A percentile compares a stretch with the other conserved stretches of the same genome.
Conservation (phyloP, 2,888 invertebrate genomes). For the Pammene aurita region DNA sequence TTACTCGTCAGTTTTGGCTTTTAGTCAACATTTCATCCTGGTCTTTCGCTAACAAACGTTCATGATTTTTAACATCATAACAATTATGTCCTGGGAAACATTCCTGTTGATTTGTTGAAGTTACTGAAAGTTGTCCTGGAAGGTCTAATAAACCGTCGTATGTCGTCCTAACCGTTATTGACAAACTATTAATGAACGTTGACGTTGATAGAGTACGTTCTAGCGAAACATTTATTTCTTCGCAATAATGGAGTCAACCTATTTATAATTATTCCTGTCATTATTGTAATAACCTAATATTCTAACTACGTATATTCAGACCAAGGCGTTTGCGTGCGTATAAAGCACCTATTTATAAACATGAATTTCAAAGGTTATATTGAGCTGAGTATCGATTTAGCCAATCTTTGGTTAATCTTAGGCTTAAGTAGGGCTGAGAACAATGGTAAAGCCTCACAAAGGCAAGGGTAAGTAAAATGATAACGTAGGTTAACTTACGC, state of each 20-base stretch:
- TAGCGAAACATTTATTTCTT: neutral
- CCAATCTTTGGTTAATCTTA: constrained; percentile 16
- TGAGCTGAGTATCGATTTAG: constrained; percentile 4
- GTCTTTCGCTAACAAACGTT: too few species aligned
- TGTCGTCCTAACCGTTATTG: neutral
- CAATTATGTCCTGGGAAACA: too few species aligned
- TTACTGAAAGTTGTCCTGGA: neutral
- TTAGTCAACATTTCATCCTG: too few species aligned
- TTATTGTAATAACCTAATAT: neutral
- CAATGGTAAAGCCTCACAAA: neutral
- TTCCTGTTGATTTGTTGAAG: too few species aligned
- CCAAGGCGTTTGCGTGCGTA: constrained; percentile 27
- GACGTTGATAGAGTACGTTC: neutral
- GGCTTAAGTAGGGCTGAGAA: neutral
- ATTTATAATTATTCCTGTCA: neutral
- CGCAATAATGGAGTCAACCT: neutral
- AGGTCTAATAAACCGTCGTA: neutral
- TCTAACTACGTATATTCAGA: constrained; percentile 4
- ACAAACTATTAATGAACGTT: neutral
- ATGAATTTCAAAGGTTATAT: constrained; percentile 18
- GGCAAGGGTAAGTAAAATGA: neutral
- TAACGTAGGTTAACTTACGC: neutral
- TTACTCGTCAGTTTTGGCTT: too few species aligned
- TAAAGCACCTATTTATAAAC: constrained; percentile 14
- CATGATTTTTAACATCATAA: too few species aligned